Conservation (phyloP, 2,113 vertebrate genomes). For the Rhombomys opimus region DNA sequence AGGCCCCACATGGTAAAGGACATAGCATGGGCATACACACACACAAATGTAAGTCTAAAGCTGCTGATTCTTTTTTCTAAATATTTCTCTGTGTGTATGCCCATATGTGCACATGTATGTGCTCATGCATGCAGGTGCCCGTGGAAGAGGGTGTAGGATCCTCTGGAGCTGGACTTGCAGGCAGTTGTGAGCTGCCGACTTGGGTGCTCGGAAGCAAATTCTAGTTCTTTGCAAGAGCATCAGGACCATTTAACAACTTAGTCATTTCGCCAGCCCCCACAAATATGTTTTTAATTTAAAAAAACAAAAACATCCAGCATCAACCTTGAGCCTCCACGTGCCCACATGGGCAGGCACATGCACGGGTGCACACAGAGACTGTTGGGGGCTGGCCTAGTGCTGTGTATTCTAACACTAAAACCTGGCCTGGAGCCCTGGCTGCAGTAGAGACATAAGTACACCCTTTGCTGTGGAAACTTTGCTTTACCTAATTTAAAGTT, state of each 20-base stretch:
- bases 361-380: not conserved
- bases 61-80: not conserved
- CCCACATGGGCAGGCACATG: not conserved
- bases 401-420: too few species aligned
- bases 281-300: not conserved
- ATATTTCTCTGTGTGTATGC: not conserved
- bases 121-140: not conserved
- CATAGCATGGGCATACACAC: not conserved
- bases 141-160: not conserved
- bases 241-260: not conserved
- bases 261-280: not conserved
- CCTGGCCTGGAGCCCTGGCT: too few species aligned
- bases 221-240: not conserved
- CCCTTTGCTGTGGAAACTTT: too few species aligned
- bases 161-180: not conserved
- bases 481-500: too few species aligned
- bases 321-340: not conserved
- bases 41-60: not conserved
- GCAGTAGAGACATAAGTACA: too few species aligned
- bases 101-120: not conserved
- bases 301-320: not conserved
- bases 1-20: not conserved
- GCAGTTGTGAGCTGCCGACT: not conserved
- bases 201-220: not conserved
- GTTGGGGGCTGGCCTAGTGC: too few species aligned